Evolutionary conservation across 2,797 vertebrate species (phyloP).

Genomic region (Argya squamiceps): DNA sequence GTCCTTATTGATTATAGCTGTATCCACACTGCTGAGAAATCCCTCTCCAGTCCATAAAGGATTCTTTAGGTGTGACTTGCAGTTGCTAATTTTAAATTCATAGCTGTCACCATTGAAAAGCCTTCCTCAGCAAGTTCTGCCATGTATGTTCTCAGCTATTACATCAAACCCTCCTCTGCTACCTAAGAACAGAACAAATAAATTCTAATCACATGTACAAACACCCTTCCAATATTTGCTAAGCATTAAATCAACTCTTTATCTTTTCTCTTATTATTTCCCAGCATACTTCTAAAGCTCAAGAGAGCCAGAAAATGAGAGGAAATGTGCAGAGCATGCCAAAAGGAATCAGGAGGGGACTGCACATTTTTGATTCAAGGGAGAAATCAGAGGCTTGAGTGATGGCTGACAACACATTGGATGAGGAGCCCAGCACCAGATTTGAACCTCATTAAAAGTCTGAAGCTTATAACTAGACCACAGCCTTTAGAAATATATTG

Average conservation of each 20-base stretch:
- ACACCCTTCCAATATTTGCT: conserved; percentile 54
- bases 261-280: conserved; percentile 57
- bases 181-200: conserved; percentile 43
- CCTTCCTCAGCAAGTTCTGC: conserved; percentile 51
- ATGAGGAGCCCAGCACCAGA: neutral
- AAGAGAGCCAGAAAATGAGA: conserved; percentile 34
- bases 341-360: neutral
- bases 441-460: neutral
- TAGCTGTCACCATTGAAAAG: neutral
- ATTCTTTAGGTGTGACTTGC: neutral
- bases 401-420: neutral
- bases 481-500: neutral
- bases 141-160: conserved; percentile 15
- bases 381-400: conserved; percentile 15
- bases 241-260: conserved; percentile 65
- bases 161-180: conserved; percentile 7
- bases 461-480: neutral
- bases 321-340: neutral
- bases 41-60: neutral
- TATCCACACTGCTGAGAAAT: neutral
- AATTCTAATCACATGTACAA: conserved; percentile 64
- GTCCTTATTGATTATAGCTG: neutral
- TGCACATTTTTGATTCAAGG: neutral
- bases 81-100: conserved; percentile 34
- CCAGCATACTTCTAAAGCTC: conserved; percentile 44